Evolutionary conservation across 2,888 invertebrate species (phyloP).

Genomic region (Noctua comes): DNA sequence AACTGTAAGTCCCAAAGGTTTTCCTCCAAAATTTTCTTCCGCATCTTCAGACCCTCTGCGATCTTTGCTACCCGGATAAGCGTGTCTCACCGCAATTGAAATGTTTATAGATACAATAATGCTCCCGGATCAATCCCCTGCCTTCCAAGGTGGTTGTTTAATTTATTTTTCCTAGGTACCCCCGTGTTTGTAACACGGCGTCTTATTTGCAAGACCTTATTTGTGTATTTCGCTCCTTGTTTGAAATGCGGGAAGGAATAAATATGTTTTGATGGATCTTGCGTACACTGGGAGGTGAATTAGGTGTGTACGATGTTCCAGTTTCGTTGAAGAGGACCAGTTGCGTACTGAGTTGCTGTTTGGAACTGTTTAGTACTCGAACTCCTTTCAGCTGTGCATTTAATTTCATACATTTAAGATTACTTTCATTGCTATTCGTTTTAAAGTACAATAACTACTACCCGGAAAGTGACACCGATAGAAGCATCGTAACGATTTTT

Average conservation of each 20-base stretch:
- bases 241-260: conserved; percentile 56
- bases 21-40: conserved; percentile 23
- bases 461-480: neutral
- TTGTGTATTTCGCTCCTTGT: conserved; percentile 56
- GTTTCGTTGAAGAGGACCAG: neutral
- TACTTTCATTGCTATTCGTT: neutral
- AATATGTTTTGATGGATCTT: conserved; percentile 63
- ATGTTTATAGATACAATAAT: conserved; percentile 89
- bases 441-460: neutral
- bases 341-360: neutral
- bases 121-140: conserved; percentile 84
- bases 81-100: conserved; percentile 82
- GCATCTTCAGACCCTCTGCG: conserved; percentile 53
- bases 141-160: conserved; percentile 78
- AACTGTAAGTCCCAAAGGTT: conserved; percentile 21
- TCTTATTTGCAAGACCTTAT: conserved; percentile 69
- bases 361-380: neutral
- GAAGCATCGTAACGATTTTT: neutral
- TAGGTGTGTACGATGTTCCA: neutral
- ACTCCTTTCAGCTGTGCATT: neutral
- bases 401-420: neutral
- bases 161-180: conserved; percentile 83
- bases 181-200: conserved; percentile 45
- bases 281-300: conserved; percentile 29
- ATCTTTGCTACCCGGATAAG: conserved; percentile 71